These are phyloP conservation scores for Heterocephalus glaber DNA, from an alignment of 2,113 vertebrate genomes.

Conservation along the genomic window DNA sequence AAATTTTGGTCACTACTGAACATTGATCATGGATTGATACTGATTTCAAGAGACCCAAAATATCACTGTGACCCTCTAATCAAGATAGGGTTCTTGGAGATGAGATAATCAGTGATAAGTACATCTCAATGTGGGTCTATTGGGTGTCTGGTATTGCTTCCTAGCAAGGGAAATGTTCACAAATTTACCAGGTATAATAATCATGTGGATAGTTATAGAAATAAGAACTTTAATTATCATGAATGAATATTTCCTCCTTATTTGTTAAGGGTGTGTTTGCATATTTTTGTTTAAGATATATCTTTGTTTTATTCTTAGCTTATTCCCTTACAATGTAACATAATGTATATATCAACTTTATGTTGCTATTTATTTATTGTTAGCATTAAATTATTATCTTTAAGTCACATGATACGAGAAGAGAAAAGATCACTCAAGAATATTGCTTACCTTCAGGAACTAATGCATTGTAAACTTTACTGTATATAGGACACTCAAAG, in stretches of 20 bases:
- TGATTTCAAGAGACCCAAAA: no score
- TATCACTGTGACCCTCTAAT: background rate
- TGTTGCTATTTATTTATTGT: background rate
- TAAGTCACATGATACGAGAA: background rate
- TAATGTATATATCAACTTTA: background rate
- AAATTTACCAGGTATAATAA: background rate
- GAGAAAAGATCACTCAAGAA: background rate
- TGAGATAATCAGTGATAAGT: background rate
- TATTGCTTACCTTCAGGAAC: accelerated
- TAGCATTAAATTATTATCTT: background rate
- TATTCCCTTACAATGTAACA: background rate
- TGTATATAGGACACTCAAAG: background rate
- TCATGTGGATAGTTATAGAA: background rate
- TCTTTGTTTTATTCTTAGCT: background rate
- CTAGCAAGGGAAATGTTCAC: background rate
- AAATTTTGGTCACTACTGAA: background rate
- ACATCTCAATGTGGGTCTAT: background rate
- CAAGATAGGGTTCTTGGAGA: background rate
- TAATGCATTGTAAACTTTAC: background rate
- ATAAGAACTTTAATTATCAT: background rate
- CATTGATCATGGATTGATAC: background rate
- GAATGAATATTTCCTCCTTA: background rate
- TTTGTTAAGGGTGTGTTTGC: background rate
- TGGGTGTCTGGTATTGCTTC: background rate
- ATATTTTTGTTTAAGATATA: background rate